These are phyloP conservation scores for Protaetia brevitarsis DNA, from an alignment of 1,140 invertebrate genomes.

Conservation along the genomic window DNA sequence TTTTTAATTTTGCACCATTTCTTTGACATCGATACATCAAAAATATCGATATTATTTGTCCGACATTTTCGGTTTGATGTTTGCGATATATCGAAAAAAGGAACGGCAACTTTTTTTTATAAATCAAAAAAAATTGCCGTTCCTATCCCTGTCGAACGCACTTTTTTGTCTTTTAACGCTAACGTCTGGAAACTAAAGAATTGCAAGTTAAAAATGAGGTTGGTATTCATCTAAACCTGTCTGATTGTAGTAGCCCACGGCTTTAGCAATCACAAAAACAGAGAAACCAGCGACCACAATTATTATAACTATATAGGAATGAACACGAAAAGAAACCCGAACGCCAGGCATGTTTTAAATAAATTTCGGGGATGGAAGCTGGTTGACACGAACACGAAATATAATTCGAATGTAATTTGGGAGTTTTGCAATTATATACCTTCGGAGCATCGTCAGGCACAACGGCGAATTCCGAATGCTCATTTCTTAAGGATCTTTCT, in stretches of 20 bases:
- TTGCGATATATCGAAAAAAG: too few species aligned
- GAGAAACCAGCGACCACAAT: neutral
- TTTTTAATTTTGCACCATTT: too few species aligned
- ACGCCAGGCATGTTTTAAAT: constrained; percentile 4
- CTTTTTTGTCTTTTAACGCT: too few species aligned
- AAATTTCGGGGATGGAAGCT: neutral
- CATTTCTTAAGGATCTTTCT: neutral
- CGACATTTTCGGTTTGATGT: too few species aligned
- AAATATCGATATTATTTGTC: too few species aligned
- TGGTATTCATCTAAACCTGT: neutral
- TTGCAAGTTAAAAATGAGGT: too few species aligned
- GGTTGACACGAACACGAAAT: constrained; percentile 13
- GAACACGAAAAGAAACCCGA: neutral
- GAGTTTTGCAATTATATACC: constrained; percentile 16
- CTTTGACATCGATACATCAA: too few species aligned
- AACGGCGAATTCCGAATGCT: neutral
- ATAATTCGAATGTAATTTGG: constrained; percentile 11
- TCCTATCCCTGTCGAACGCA: too few species aligned
- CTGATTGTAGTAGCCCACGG: neutral
- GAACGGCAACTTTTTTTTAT: too few species aligned
- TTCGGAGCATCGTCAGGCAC: neutral
- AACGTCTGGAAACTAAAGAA: too few species aligned
- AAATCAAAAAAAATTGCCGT: too few species aligned
- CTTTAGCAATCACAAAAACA: neutral
- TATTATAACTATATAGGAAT: constrained; percentile 1